Evolutionary conservation across 2,888 invertebrate genomes (phyloP).

Genomic region (Brachycybe producta): DNA sequence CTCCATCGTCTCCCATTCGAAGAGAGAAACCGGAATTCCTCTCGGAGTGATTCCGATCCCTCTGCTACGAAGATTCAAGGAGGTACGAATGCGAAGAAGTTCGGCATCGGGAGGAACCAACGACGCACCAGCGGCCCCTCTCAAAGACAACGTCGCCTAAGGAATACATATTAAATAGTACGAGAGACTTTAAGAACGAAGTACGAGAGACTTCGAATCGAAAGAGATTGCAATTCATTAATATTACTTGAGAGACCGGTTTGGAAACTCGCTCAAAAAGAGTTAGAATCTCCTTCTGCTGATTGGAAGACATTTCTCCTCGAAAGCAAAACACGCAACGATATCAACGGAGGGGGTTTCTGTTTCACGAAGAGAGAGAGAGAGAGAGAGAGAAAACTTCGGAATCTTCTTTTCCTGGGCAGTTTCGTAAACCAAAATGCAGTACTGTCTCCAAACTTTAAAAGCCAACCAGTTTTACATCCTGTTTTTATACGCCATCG

Average conservation of each 20-base stretch:
- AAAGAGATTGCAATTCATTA: not conserved
- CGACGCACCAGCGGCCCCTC: not conserved
- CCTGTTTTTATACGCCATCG: too few species aligned
- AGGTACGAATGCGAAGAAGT: not conserved
- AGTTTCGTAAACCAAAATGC: too few species aligned
- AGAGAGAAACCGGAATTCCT: slow-evolving; percentile 14
- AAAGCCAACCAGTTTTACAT: too few species aligned
- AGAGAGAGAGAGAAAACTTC: too few species aligned
- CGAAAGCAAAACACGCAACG: too few species aligned
- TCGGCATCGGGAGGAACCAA: slow-evolving; percentile 11
- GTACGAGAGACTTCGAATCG: not conserved
- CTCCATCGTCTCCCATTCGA: slow-evolving; percentile 14
- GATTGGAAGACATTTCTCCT: too few species aligned
- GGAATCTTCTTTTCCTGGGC: too few species aligned
- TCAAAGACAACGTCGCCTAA: not conserved
- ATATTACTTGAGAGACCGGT: not conserved
- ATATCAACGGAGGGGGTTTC: too few species aligned
- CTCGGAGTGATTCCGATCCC: slow-evolving; percentile 13
- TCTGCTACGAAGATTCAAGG: not conserved
- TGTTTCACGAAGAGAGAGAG: too few species aligned
- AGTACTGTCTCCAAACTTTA: too few species aligned
- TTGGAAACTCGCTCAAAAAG: not conserved
- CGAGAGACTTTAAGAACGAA: not conserved
- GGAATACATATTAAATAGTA: not conserved
- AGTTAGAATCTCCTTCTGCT: not conserved